A percentile compares a stretch with the other conserved stretches of the same genome.
Evolutionary conservation across 2,113 vertebrate genomes (phyloP).

Genomic region (Neofelis nebulosa): DNA sequence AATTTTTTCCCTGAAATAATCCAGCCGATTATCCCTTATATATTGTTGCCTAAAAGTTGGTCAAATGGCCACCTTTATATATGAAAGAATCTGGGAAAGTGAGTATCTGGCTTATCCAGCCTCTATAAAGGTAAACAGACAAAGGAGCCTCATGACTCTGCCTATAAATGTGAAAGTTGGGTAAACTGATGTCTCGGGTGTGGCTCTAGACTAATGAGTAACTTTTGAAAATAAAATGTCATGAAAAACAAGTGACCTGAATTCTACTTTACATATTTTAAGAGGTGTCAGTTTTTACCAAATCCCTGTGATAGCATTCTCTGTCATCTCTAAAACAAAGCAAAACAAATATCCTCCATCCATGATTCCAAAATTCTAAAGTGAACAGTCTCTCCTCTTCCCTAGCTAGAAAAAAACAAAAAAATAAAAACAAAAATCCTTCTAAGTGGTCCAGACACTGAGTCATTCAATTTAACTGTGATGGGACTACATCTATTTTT

Average conservation of each 20-base stretch:
- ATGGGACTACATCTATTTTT: slow-evolving; percentile 73
- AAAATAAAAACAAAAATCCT: background rate
- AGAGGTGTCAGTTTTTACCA: slow-evolving; percentile 21
- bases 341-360: slow-evolving; percentile 32
- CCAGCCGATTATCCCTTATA: background rate
- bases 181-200: background rate
- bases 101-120: background rate
- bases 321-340: background rate
- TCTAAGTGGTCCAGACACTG: slow-evolving; percentile 70
- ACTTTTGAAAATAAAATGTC: slow-evolving; percentile 24
- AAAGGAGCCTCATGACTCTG: background rate
- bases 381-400: slow-evolving; percentile 37
- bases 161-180: background rate
- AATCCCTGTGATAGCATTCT: background rate
- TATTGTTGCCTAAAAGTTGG: background rate
- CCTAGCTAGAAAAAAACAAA: background rate
- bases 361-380: slow-evolving; percentile 31
- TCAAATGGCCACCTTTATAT: background rate
- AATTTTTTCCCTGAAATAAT: background rate
- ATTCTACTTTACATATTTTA: background rate
- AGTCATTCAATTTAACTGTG: slow-evolving; percentile 74
- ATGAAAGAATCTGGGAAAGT: background rate
- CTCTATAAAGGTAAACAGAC: background rate
- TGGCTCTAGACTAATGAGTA: background rate
- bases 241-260: slow-evolving; percentile 22